A percentile compares a stretch with the other conserved stretches of the same genome.
Evolutionary conservation across 2,797 vertebrate species (phyloP).

Genomic region (Notolepis coatsorum): DNA sequence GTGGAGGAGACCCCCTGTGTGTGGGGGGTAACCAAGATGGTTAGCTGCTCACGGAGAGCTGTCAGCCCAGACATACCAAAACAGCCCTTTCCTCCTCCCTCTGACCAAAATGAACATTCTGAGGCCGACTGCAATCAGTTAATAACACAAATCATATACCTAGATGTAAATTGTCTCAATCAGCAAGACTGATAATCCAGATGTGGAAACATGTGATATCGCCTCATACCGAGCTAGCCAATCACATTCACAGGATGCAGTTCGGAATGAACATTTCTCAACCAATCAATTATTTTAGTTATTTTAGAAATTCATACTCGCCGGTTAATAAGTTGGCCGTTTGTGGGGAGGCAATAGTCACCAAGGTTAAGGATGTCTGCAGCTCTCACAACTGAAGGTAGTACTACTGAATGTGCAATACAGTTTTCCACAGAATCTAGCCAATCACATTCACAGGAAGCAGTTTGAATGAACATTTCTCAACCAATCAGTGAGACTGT

Average conservation of each 20-base stretch:
- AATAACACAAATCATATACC: constrained; percentile 1
- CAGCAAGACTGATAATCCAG: constrained; percentile 1
- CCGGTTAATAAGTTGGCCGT: constrained; percentile 2
- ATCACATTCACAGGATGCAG: not conserved
- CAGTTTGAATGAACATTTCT: not conserved
- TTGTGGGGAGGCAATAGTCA: not conserved
- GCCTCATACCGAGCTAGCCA: not conserved
- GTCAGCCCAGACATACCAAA: constrained; percentile 4
- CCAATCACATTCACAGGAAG: not conserved
- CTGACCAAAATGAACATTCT: not conserved
- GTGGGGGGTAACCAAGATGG: not conserved
- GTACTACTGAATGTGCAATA: too few species aligned
- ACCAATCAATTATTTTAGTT: not conserved
- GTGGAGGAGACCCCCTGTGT: constrained; percentile 26
- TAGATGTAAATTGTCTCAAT: not conserved
- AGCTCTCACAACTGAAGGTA: too few species aligned
- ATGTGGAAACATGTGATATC: not conserved
- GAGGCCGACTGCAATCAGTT: constrained; percentile 4
- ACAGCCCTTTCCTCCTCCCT: not conserved
- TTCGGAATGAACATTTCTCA: too few species aligned
- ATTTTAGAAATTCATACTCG: constrained; percentile 3
- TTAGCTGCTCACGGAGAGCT: not conserved
- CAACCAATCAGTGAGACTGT: too few species aligned
- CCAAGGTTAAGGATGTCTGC: too few species aligned
- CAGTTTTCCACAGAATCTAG: constrained; percentile 1